Base-by-base conservation (phyloP, 2,113 vertebrate genomes). In the Apodemus speciosus region DNA sequence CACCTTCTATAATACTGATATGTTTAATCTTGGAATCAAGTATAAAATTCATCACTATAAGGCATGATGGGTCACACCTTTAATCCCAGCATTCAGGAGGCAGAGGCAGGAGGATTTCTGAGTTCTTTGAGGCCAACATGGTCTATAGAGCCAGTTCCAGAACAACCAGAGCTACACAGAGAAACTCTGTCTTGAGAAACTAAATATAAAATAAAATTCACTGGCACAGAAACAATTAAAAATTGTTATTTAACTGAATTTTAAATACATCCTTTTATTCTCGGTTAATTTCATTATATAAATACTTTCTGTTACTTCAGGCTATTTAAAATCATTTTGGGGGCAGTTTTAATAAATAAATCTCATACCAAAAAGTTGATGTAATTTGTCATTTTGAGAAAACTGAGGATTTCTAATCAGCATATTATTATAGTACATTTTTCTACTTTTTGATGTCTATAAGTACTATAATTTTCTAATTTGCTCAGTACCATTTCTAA, bases 291-390 rank as follows among this genome's bases (percentile, higher is more conserved):
- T 96, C 84, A 62, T 80, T 93, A 92, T 94, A 93, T 25, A 10
- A 60, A 69, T 9, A n/a, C 11, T 76, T 95, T 66, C 43, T 76
- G 6, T 81, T 94, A 94, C 88, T 35, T 62, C 15, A 90, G 32
- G 23, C 95, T n/a, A 90, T 69, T 90, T 89, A 43, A 85, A 66
- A 84, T 96, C 96, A 94, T 79, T 66, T 94, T 96, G n/a, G 95
- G 75, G 96, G 95, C 91, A 97, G 91, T 95, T 92, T 92, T 94
- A 56, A 13, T 88, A 90, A 96, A 84, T 72, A 15, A 46, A 73
- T 94, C 25, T 86, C 35, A 90, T 60, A 75, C 68, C 66, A 77
- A 81, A 96, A 94, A 58, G 35, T 53, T 76, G 88, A 15, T 94
- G 68, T 53, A 69, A 58, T 1, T 62, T 95, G 72, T 94, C 72